Base-by-base conservation (phyloP, 2,113 vertebrate species). In the Tympanuchus pallidicinctus region DNA sequence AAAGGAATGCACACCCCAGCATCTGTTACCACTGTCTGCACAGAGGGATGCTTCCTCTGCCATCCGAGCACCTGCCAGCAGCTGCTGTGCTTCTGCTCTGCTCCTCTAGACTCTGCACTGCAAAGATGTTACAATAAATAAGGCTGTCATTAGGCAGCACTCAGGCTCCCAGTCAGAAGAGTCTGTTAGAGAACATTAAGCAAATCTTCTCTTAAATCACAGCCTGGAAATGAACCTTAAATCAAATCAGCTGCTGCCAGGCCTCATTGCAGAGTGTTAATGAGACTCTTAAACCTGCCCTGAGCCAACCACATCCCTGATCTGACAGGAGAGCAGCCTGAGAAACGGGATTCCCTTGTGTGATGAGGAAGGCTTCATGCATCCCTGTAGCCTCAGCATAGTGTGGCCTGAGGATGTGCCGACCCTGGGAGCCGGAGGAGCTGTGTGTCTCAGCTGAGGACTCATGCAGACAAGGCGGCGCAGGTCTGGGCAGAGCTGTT, bases 171-270 rank as follows among this genome's bases (percentile, higher is more conserved):
- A 95, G 96, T 96, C 95, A 95, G 92, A 95, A 93, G 96, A 96
- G 93, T 95, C 96, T 96, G 97, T 95, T 96, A 92, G 91, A 96
- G 96, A 96, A 91, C 96, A 96, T 96, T 97, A 96, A 96, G 91
- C 95, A 96, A 97, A 96, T 92, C 86, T 96, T 93, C 89, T 87
- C 91, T 97, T 95, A 96, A 96, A 96, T 97, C 95, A 95, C 86
- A 94, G 95, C 94, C 93, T 96, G 96, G 94, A 97, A 96, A 96
- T 97, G 92, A 97, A 96, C 96, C 86, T 96, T 90, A 97, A 97
- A 97, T 97, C 96, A 96, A 96, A 96, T 97, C 96, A 96, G 88
- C 77, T 92, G 74, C 94, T 95, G 94, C 94, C 93, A 95, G 96
- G 64, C 96, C 93, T 96, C 88, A 80, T 96, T 92, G 90, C 5